Evolutionary conservation across 2,113 vertebrate genomes (phyloP).

Genomic region (Seriola aureovittata): DNA sequence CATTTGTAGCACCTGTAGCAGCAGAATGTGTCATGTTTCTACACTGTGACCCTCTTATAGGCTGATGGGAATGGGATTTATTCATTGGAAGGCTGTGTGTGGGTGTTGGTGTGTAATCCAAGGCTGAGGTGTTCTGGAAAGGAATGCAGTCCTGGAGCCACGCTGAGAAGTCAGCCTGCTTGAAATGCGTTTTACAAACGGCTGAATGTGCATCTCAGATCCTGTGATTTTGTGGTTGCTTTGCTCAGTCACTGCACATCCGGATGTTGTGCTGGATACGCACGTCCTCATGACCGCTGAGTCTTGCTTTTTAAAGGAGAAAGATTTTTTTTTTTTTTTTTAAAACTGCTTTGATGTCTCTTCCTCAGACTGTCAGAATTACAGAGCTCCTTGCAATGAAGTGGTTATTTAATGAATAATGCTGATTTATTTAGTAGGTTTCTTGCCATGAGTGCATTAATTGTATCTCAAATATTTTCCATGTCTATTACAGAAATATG

Average conservation of each 20-base stretch:
- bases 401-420: slow-evolving; percentile 19
- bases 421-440: slow-evolving; percentile 23
- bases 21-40: slow-evolving; percentile 46
- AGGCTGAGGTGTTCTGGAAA: slow-evolving; percentile 62
- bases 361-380: slow-evolving; percentile 38
- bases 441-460: slow-evolving; percentile 23
- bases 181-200: slow-evolving; percentile 30
- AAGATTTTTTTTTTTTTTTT: background rate
- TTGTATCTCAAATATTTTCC: slow-evolving; percentile 28
- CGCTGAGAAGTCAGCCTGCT: slow-evolving; percentile 31
- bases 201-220: slow-evolving; percentile 41
- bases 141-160: slow-evolving; percentile 47
- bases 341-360: slow-evolving; percentile 19
- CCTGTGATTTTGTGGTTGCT: slow-evolving; percentile 41
- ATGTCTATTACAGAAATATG: no score
- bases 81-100: slow-evolving; percentile 37
- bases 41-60: slow-evolving; percentile 13
- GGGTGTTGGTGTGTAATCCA: slow-evolving; percentile 60
- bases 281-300: slow-evolving; percentile 12
- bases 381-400: slow-evolving; percentile 17
- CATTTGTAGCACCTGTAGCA: slow-evolving; percentile 41
- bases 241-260: slow-evolving; percentile 47
- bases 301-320: slow-evolving; percentile 1
- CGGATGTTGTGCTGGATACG: slow-evolving; percentile 13
- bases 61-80: slow-evolving; percentile 64